phyloP scores from a whole-genome alignment of 2,888 invertebrate species.

The Leptinotarsa tumamoca region DNA sequence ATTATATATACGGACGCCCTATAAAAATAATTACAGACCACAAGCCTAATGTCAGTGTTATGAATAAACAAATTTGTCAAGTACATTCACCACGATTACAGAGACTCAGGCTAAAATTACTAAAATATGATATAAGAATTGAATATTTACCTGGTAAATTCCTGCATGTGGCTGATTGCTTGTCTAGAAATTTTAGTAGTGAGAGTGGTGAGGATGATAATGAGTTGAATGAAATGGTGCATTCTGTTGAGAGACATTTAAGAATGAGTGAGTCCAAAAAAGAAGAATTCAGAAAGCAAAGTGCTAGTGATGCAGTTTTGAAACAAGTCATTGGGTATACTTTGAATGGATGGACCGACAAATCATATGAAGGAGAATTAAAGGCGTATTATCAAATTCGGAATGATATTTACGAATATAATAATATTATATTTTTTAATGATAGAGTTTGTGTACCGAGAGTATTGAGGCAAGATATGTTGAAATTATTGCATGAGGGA shows the following conservation, averaged over 20 bases:
- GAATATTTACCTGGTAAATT: constrained; percentile 33
- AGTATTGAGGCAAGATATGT: constrained; percentile 21
- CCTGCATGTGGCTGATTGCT: constrained; percentile 25
- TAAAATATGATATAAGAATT: constrained; percentile 32
- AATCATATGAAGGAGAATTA: constrained; percentile 21
- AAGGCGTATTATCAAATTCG: constrained; percentile 22
- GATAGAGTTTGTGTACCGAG: constrained; percentile 32
- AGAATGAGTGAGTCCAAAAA: constrained; percentile 28
- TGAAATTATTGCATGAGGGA: constrained; percentile 25
- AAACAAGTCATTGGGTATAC: constrained; percentile 11
- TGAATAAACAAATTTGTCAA: constrained; percentile 35
- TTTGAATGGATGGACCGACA: constrained; percentile 16
- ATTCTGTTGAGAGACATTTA: constrained; percentile 28
- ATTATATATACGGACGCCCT: constrained; percentile 27
- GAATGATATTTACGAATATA: constrained; percentile 21
- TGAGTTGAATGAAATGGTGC: constrained; percentile 30
- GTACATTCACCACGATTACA: constrained; percentile 30
- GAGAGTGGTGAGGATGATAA: constrained; percentile 23
- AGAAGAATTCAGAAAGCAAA: constrained; percentile 17
- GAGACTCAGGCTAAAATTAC: constrained; percentile 30
- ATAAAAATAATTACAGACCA: constrained; percentile 37
- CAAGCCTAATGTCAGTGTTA: constrained; percentile 31
- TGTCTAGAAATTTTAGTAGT: constrained; percentile 28
- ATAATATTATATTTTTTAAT: constrained; percentile 29
- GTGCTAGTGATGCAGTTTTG: constrained; percentile 7